Evolutionary conservation across 2,797 vertebrate genomes (phyloP).

Genomic region (Etheostoma perlongum): DNA sequence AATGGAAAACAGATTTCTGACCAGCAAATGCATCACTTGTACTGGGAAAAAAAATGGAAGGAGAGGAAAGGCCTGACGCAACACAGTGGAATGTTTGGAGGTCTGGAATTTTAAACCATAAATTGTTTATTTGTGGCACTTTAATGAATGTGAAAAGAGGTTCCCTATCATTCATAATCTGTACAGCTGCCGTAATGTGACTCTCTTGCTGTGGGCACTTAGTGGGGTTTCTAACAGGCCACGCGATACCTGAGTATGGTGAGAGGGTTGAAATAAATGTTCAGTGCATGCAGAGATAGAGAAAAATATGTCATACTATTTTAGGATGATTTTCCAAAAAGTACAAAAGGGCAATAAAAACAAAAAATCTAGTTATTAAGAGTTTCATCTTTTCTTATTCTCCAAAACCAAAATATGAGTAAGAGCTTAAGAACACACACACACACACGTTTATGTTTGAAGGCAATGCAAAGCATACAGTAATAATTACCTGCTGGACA

Average conservation of each 20-base stretch:
- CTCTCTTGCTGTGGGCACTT: slow-evolving; percentile 76
- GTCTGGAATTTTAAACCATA: slow-evolving; percentile 76
- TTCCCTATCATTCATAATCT: slow-evolving; percentile 85
- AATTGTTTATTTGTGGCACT: slow-evolving; percentile 82
- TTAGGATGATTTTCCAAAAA: slow-evolving; percentile 24
- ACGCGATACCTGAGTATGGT: slow-evolving; percentile 60
- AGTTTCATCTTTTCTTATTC: slow-evolving; percentile 10
- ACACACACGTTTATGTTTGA: too few species aligned
- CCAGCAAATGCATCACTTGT: slow-evolving; percentile 53
- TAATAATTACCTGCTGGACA: slow-evolving; percentile 25
- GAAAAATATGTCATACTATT: slow-evolving; percentile 35
- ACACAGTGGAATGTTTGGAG: slow-evolving; percentile 73
- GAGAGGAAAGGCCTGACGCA: slow-evolving; percentile 63
- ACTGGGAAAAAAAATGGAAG: slow-evolving; percentile 40
- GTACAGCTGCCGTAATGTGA: slow-evolving; percentile 77
- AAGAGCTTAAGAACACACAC: too few species aligned
- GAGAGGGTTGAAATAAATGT: slow-evolving; percentile 51
- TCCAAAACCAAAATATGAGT: too few species aligned
- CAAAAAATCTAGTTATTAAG: slow-evolving; percentile 9
- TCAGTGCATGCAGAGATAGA: slow-evolving; percentile 34
- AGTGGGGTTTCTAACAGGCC: slow-evolving; percentile 65
- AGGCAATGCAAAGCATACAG: not conserved
- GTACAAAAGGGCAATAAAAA: not conserved
- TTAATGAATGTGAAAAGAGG: slow-evolving; percentile 83
- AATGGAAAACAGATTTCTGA: slow-evolving; percentile 40